These are phyloP conservation scores for Drosophila kanapiae DNA, from an alignment of 1,140 invertebrate species.

Conservation along the genomic window DNA sequence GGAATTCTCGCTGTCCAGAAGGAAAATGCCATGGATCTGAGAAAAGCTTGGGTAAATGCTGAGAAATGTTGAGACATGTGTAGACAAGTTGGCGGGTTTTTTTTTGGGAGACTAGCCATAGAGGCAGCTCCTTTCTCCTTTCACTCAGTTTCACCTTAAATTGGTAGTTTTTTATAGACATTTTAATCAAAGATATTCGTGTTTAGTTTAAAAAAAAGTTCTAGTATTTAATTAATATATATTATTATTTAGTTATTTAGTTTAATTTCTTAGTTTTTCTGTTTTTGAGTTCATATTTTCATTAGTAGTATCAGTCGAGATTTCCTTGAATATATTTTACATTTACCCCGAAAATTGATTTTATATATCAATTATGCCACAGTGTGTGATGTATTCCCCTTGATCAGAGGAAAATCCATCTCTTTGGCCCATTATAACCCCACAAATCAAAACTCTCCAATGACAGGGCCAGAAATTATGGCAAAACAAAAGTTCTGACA, in stretches of 20 bases:
- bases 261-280: too few relatives aligned
- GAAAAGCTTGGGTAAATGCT: conserved; percentile 37
- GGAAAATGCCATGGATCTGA: conserved; percentile 14
- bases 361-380: conserved; percentile 4
- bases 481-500: conserved; percentile 73
- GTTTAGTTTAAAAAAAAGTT: too few relatives aligned
- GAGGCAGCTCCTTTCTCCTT: conserved; percentile 33
- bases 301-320: neutral
- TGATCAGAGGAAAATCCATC: conserved; percentile 15
- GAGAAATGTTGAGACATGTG: conserved; percentile 42
- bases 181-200: too few relatives aligned
- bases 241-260: too few relatives aligned
- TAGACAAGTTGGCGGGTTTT: conserved; percentile 61
- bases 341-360: neutral
- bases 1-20: conserved; percentile 50
- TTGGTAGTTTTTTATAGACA: neutral
- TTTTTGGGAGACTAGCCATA: neutral
- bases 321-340: neutral
- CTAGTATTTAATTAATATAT: too few relatives aligned
- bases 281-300: too few relatives aligned
- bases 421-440: neutral
- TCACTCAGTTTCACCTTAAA: conserved; percentile 10
- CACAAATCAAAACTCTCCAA: conserved; percentile 69
- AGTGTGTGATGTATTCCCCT: neutral
- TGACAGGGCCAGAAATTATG: conserved; percentile 76